Evolutionary conservation across 2,797 vertebrate genomes (phyloP), one percentile per base, ranked within the genome.

Genomic region (Sebastes nivosus): DNA sequence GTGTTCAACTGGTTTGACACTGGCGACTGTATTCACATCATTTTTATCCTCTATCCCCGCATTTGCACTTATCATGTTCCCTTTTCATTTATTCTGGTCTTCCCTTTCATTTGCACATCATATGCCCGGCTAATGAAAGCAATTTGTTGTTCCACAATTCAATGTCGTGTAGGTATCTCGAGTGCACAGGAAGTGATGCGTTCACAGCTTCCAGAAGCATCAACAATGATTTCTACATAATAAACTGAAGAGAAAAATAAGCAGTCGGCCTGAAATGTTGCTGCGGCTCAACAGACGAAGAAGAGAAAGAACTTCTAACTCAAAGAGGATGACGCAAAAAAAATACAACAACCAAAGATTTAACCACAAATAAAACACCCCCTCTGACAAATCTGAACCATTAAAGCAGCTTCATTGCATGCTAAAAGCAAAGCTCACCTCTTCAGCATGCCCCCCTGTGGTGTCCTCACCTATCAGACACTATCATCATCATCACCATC

Each of bases 391-490:
- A 20, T 13, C 0, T 36, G 11, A 36, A 36, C n/a, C 32, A 72
- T 14, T 9, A 60, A 78, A 78, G 52, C 11, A 20, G 16, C 42
- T 54, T 54, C 20, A 52, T 36, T 9, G 24, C 12, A 38, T 38
- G 36, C 20, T 50, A 25, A 72, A 55, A 68, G 25, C 13, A 16
- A 30, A 52, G 36, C 46, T 76, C 61, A 54, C 60, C 71, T 72
- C 72, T 70, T 67, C 78, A 70, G 13, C 27, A 22, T 27, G 79
- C 10, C 63, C 12, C 42, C 32, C 66, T 32, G 54, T 24, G 69
- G 64, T 50, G 58, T 50, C 78, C 72, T 82, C 81, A 50, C 66
- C 85, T 67, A 77, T 64, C 72, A 83, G 27, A 58, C 72, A 38
- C 60, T 12, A 70, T 59, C 71, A 30, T 67, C 61, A 18, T 67